Conservation (phyloP, 1,140 invertebrate species). For the Yoshiicerus persimilis region DNA sequence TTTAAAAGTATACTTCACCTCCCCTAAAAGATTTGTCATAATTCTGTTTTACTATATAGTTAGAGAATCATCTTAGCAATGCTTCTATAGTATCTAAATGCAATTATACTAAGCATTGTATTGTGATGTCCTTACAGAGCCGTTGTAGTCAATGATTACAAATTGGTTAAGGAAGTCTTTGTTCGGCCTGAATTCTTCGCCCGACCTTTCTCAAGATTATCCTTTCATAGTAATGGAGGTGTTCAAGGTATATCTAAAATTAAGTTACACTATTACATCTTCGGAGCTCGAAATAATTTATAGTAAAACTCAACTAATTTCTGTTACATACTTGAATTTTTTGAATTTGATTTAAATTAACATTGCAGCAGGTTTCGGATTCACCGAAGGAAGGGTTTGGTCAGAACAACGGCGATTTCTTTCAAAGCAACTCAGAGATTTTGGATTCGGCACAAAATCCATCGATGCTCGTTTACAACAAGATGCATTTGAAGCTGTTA, state of each 20-base stretch:
- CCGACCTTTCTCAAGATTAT: neutral
- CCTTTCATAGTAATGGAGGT: neutral
- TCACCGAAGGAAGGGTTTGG: slow-evolving; percentile 53
- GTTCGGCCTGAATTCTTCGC: neutral
- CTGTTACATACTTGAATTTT: too few relatives aligned
- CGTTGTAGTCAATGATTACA: neutral
- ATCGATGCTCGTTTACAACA: neutral
- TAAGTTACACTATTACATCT: too few relatives aligned
- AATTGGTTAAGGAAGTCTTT: neutral
- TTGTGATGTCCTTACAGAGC: too few relatives aligned
- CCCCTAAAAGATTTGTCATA: too few relatives aligned
- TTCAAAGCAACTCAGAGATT: slow-evolving; percentile 53
- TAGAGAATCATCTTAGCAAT: too few relatives aligned
- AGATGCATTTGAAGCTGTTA: neutral
- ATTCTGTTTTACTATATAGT: too few relatives aligned
- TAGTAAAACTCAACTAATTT: too few relatives aligned
- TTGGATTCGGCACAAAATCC: slow-evolving; percentile 53
- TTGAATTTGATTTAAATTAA: neutral
- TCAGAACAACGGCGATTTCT: slow-evolving; percentile 56
- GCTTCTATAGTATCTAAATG: too few relatives aligned
- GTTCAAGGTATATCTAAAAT: too few relatives aligned
- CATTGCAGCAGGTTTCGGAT: slow-evolving; percentile 52
- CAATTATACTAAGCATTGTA: too few relatives aligned
- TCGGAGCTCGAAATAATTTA: too few relatives aligned
- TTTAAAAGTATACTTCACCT: too few relatives aligned